Evolutionary conservation across 2,113 vertebrate species (phyloP), one percentile per base, ranked within the genome.

Genomic region (Megalops atlanticus): DNA sequence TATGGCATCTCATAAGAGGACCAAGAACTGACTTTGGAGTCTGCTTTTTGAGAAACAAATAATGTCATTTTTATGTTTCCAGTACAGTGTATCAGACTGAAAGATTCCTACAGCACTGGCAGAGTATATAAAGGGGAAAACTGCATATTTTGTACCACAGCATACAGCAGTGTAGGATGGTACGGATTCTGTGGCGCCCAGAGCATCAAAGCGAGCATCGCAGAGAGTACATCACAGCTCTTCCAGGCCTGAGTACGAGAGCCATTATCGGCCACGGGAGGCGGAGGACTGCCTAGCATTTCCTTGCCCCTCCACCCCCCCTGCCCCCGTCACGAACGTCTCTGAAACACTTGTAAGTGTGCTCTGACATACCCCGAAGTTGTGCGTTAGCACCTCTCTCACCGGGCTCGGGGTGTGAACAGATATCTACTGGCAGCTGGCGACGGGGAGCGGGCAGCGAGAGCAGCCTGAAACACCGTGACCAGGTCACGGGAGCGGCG

Each of bases 281-380:
- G 10, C 2, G 12, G 16, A 14, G 39, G 16, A 14, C 7, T 43
- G 54, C 77, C 47, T 52, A 85, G 72, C 80, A 27, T 24, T 64
- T 27, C 82, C 74, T 76, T 79, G 90, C 92, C 91, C 89, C 90
- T 90, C 83, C 54, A 3, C 2, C 47, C 3, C 11, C 14, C 3
- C 18, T 3, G 4, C n/a, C 58, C 58, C 8, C 2, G 24, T 1
- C n/a, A 24, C n/a, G 14, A 52, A 40, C 90, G 89, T 94, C 93
- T 92, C 86, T 89, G 89, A 93, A 88, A 93, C 90, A 93, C 95
- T 94, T 94, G 94, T 93, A 93, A 95, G 94, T 93, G 89, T 95
- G 93, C 94, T 96, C 94, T 96, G 96, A 96, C 95, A 96, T 94
- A 94, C 95, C 94, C 94, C 91, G 93, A 96, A 95, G 95, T 95